phyloP scores from a whole-genome alignment of 2,888 invertebrate genomes.

The Lomographa bimaculata region DNA sequence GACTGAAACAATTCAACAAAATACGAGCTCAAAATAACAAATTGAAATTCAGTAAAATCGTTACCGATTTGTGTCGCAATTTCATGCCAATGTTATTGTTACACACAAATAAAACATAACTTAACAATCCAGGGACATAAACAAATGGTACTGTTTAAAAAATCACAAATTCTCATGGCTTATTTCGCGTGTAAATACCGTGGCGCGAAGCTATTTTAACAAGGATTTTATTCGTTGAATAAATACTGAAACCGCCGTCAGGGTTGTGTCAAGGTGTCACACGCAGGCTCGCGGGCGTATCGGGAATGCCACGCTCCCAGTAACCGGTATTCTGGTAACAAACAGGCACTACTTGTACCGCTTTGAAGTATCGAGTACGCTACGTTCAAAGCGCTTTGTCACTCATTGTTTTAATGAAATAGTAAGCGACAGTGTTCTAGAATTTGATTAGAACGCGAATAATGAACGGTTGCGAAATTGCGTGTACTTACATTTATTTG shows the following conservation, averaged over 20 bases:
- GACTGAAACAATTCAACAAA: slow-evolving; percentile 1
- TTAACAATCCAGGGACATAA: slow-evolving; percentile 33
- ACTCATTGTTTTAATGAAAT: slow-evolving; percentile 20
- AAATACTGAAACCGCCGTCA: slow-evolving; percentile 35
- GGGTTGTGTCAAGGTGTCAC: slow-evolving; percentile 41
- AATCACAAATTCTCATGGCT: slow-evolving; percentile 35
- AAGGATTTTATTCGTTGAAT: slow-evolving; percentile 37
- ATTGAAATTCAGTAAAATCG: slow-evolving; percentile 23
- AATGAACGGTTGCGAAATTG: too few relatives aligned
- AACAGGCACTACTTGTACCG: slow-evolving; percentile 5
- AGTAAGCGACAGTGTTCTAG: slow-evolving; percentile 12
- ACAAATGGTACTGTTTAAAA: slow-evolving; percentile 30
- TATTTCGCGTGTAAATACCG: slow-evolving; percentile 39
- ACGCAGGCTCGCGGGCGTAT: slow-evolving; percentile 23
- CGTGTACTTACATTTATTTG: too few relatives aligned
- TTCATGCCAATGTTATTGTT: slow-evolving; percentile 24
- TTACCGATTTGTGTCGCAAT: slow-evolving; percentile 19
- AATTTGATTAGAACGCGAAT: slow-evolving; percentile 15
- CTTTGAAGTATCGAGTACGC: slow-evolving; percentile 12
- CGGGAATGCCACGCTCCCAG: slow-evolving; percentile 6
- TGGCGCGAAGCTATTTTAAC: slow-evolving; percentile 35
- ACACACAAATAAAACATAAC: slow-evolving; percentile 30
- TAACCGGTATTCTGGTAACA: background rate
- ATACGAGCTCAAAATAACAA: slow-evolving; percentile 17
- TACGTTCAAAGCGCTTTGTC: slow-evolving; percentile 16